phyloP scores from a whole-genome alignment of 2,113 vertebrate genomes.

The Rhynchomys soricoides region DNA sequence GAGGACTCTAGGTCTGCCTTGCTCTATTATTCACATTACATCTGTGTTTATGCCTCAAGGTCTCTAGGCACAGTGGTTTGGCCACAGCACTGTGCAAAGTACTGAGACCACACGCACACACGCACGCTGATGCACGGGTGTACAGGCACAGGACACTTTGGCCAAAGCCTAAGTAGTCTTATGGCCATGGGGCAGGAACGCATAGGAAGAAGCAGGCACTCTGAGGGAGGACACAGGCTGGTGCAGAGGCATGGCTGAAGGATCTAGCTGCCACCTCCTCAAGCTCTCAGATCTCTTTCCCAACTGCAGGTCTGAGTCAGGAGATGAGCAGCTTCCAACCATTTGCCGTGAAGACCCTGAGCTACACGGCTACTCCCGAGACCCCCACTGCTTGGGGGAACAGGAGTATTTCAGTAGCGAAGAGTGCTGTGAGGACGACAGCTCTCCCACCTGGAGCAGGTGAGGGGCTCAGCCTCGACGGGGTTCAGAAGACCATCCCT shows the following conservation, averaged over 20 bases:
- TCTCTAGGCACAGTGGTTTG: neutral
- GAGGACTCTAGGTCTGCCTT: neutral
- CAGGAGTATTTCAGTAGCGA: conserved; percentile 96
- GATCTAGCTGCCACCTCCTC: fast-evolving
- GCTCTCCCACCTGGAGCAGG: conserved; percentile 93
- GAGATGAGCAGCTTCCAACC: conserved; percentile 90
- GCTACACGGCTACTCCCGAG: conserved; percentile 87
- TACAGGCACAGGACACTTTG: neutral
- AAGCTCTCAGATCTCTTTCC: conserved; percentile 1
- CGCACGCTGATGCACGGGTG: neutral
- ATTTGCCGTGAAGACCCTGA: conserved; percentile 93
- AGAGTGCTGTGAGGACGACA: conserved; percentile 95
- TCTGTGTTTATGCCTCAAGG: neutral
- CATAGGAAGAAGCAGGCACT: neutral
- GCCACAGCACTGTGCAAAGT: neutral
- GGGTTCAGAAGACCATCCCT: too few species aligned
- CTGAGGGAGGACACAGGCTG: fast-evolving
- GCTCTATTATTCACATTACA: neutral
- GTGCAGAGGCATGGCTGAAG: fast-evolving
- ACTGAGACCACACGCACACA: neutral
- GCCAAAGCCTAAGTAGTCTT: neutral
- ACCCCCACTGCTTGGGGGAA: conserved; percentile 90
- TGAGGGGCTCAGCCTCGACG: conserved; percentile 58
- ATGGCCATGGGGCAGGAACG: fast-evolving
- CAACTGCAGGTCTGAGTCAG: conserved; percentile 90